Percentiles rank a stretch among this genome's conserved stretches.
Conservation (phyloP, 2,113 vertebrate genomes). For the Apeltes quadracus region DNA sequence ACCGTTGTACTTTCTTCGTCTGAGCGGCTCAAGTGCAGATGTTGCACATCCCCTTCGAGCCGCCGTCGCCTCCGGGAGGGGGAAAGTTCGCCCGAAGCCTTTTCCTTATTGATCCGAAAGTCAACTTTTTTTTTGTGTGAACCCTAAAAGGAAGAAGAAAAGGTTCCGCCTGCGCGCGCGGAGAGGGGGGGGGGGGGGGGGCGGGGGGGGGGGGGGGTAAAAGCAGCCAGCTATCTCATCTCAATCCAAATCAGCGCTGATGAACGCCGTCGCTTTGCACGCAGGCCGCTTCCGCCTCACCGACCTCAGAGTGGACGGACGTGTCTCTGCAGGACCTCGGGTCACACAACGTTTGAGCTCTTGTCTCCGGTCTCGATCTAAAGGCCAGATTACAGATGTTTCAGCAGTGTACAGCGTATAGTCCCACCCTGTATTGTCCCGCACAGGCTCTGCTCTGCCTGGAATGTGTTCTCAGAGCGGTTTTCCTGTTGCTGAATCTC, state of each 20-base stretch:
- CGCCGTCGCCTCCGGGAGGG: neutral
- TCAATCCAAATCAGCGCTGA: constrained; percentile 73
- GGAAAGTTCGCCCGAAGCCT: constrained; percentile 3
- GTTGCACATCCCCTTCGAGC: constrained; percentile 59
- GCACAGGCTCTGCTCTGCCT: constrained; percentile 60
- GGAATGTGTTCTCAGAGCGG: constrained; percentile 82
- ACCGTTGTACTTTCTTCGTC: neutral
- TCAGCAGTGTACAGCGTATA: constrained; percentile 57
- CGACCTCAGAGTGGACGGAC: neutral
- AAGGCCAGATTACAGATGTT: constrained; percentile 72
- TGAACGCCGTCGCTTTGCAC: constrained; percentile 57
- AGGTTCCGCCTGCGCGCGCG: neutral
- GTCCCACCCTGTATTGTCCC: constrained; percentile 85
- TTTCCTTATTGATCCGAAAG: neutral
- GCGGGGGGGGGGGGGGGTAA: too few relatives aligned
- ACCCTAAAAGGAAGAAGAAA: neutral
- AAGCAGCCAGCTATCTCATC: constrained; percentile 64
- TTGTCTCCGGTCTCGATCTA: constrained; percentile 64
- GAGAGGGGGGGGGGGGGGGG: too few relatives aligned
- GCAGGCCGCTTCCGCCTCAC: constrained; percentile 54
- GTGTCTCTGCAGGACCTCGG: constrained; percentile 27
- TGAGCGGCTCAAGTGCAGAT: constrained; percentile 40
- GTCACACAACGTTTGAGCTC: constrained; percentile 25
- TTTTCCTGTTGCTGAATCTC: constrained; percentile 83
- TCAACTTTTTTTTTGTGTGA: neutral